Conservation (phyloP, 2,113 vertebrate species). For the Platysteira castanea region DNA sequence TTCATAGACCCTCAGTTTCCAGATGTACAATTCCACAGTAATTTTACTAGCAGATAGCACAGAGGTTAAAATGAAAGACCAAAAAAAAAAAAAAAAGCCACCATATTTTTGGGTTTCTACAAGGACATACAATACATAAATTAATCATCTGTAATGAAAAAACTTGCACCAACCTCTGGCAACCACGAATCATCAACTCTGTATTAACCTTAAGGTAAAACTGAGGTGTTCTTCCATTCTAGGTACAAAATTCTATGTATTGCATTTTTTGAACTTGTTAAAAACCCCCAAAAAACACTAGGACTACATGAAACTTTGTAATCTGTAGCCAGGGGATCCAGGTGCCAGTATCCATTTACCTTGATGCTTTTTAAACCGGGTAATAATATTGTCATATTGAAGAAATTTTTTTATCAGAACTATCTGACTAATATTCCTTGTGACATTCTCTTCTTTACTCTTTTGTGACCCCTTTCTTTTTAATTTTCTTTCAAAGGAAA, state of each 20-base stretch:
- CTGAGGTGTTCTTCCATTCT: background rate
- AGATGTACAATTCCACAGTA: background rate
- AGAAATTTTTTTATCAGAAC: background rate
- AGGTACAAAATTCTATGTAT: background rate
- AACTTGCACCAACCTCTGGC: background rate
- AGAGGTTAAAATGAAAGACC: background rate
- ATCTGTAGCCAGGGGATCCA: background rate
- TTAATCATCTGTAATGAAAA: background rate
- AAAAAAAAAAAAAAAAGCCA: rapidly evolving
- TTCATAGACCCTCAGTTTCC: background rate
- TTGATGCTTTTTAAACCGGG: background rate
- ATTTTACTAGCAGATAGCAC: background rate
- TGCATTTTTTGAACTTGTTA: background rate
- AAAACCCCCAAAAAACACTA: background rate
- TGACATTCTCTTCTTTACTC: background rate
- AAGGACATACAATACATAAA: background rate
- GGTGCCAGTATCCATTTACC: background rate
- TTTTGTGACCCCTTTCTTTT: background rate
- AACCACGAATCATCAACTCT: background rate
- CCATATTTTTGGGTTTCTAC: background rate
- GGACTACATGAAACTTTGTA: background rate
- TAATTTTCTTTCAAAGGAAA: background rate
- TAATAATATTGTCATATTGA: background rate
- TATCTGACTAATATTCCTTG: background rate
- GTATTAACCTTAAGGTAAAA: background rate